Percentiles rank a stretch among this genome's conserved stretches.
phyloP scores from a whole-genome alignment of 2,888 invertebrate species.

The Aphodius sticticus region DNA sequence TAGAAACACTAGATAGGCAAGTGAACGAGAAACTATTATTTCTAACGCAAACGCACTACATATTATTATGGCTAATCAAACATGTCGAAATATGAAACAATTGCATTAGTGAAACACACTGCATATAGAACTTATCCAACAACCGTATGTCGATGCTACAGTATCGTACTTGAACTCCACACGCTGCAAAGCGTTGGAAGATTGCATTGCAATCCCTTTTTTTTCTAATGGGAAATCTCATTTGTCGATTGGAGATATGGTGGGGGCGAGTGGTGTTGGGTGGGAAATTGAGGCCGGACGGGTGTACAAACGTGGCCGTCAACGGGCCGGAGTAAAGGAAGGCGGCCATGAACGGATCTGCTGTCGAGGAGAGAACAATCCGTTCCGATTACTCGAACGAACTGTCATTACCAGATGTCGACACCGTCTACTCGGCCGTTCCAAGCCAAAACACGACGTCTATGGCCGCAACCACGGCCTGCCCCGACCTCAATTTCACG shows the following conservation, averaged over 20 bases:
- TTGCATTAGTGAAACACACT: no score
- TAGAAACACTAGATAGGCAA: no score
- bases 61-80: no score
- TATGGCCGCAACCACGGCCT: constrained; percentile 15
- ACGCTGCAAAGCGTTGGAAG: neutral
- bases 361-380: constrained; percentile 51
- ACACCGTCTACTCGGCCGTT: constrained; percentile 22
- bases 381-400: constrained; percentile 54
- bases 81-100: no score
- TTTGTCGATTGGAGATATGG: neutral
- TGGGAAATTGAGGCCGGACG: neutral
- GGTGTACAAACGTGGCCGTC: neutral
- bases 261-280: neutral
- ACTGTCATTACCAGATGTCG: constrained; percentile 57
- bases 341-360: constrained; percentile 50
- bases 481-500: constrained; percentile 15
- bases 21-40: no score
- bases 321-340: constrained; percentile 45
- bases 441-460: constrained; percentile 24
- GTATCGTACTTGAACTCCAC: neutral
- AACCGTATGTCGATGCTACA: neutral
- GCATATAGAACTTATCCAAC: no score
- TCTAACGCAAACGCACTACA: no score
- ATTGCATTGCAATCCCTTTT: neutral
- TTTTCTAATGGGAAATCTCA: neutral